Evolutionary conservation across 2,797 vertebrate genomes (phyloP).

Genomic region (Loris lydekkerianus): DNA sequence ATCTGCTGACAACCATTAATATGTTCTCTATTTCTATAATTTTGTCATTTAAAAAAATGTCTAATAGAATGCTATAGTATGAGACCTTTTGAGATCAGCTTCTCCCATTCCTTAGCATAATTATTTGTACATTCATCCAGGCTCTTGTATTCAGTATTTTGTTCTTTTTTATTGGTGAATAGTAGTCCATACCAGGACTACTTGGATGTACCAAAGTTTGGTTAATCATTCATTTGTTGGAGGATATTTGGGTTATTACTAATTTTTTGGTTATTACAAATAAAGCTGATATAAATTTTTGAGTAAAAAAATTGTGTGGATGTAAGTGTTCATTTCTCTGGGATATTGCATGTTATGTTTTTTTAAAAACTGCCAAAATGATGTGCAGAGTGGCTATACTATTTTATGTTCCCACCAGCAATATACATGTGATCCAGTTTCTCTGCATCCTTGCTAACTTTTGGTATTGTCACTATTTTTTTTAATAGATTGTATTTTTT

Average conservation of each 20-base stretch:
- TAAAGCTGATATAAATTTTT: constrained; percentile 19
- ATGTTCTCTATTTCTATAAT: constrained; percentile 1
- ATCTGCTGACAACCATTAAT: background rate
- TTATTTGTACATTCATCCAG: background rate
- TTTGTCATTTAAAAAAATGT: background rate
- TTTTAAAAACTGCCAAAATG: background rate
- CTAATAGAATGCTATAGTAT: background rate
- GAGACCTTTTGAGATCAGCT: background rate
- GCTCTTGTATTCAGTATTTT: background rate
- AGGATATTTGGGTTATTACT: background rate
- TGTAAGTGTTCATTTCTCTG: background rate
- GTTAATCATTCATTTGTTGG: background rate
- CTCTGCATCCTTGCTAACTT: background rate
- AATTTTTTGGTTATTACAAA: background rate
- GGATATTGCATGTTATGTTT: background rate
- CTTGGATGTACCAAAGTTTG: background rate
- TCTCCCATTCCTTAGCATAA: background rate
- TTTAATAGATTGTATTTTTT: background rate
- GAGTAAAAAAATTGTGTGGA: background rate
- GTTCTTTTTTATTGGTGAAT: background rate
- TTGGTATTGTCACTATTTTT: background rate
- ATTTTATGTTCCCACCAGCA: background rate
- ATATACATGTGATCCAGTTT: background rate
- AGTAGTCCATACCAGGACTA: background rate
- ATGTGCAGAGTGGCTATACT: background rate